Evolutionary conservation across 2,888 invertebrate genomes (phyloP), one percentile per base, ranked within the genome.

Genomic region (Papilio demoleus): DNA sequence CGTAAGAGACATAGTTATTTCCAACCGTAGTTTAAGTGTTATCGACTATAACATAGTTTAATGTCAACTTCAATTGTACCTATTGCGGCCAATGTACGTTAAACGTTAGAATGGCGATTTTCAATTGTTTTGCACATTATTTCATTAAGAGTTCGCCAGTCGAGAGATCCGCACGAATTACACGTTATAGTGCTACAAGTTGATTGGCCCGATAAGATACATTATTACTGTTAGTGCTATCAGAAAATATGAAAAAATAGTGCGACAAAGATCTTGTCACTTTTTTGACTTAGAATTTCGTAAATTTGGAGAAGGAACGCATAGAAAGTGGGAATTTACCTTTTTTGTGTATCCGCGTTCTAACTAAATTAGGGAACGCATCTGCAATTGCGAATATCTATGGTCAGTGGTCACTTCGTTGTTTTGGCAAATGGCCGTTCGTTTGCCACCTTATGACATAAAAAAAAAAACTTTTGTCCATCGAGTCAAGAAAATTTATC

Each of bases 111-210:
- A 77, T 75, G 72, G 65, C 79, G 72, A 77, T 79, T 79, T 77
- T 76, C 77, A 82, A 84, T 82, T 79, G 83, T 79, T 79, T 81
- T 75, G 75, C 75, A 77, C 81, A 86, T 85, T 86, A 86, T 81
- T 82, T 84, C 79, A 85, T 85, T 81, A 73, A 71, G 70, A 69
- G 24, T 70, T 63, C 67, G 70, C 58, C 19, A 4, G 22, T 47
- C 22, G 67, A 50, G 65, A 60, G 68, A 47, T 63, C 27, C 60
- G 58, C 14, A 40, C 27, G 58, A 63, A 63, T 63, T 58, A 27
- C 63, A 42, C 8, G 4, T 59, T 58, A 34, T 45, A 19, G 2
- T 19, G 9, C 19, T 19, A 45, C 19, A 19, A 19, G 2, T 9
- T 9, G 2, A 3, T 19, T 3, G 19, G 8, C 42, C 42, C 19